Evolutionary conservation across 2,113 vertebrate genomes (phyloP).

Genomic region (Notarius quadriscutis): DNA sequence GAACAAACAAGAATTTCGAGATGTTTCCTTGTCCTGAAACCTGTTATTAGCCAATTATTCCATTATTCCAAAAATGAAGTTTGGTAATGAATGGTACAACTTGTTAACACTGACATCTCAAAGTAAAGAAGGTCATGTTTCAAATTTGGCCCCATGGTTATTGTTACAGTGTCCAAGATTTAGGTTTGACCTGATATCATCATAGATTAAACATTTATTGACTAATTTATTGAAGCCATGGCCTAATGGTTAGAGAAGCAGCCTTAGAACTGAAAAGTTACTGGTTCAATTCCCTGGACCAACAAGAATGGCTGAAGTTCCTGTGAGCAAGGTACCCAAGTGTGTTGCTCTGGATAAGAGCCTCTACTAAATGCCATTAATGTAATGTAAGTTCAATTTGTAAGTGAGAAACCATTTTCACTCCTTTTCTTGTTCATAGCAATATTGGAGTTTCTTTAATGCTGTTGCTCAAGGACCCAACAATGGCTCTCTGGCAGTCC

Average conservation of each 20-base stretch:
- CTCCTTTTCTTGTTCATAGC: neutral
- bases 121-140: conserved; percentile 1
- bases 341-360: too few species aligned
- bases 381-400: too few species aligned
- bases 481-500: neutral
- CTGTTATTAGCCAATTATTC: neutral
- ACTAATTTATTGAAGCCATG: too few species aligned
- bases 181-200: too few species aligned
- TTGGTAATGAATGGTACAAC: conserved; percentile 8
- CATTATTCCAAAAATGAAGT: neutral
- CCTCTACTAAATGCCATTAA: too few species aligned
- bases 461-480: neutral
- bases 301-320: too few species aligned
- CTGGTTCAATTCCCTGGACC: too few species aligned
- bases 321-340: too few species aligned
- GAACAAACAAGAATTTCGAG: neutral
- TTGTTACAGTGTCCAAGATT: neutral
- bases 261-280: too few species aligned
- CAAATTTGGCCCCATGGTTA: neutral
- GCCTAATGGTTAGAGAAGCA: too few species aligned
- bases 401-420: neutral
- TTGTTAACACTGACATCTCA: neutral
- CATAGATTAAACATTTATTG: neutral
- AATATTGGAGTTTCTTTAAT: neutral
- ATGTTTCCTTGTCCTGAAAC: neutral